Evolutionary conservation across 2,888 invertebrate species (phyloP).

Genomic region (Ornithoptera alexandrae): DNA sequence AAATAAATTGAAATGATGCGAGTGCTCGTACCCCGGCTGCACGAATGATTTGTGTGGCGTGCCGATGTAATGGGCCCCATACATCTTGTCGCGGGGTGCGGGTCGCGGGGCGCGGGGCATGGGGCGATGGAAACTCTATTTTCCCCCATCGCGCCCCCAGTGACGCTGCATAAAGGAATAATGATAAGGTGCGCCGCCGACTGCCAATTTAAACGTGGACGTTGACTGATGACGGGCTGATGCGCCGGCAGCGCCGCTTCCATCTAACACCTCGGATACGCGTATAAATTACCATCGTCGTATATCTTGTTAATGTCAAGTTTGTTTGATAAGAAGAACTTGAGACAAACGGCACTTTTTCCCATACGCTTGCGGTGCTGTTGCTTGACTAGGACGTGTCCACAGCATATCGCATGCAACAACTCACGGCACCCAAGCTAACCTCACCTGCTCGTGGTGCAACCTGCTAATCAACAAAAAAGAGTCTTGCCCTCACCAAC

Average conservation of each 20-base stretch:
- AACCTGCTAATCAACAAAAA: no score
- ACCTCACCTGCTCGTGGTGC: no score
- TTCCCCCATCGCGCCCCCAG: constrained; percentile 40
- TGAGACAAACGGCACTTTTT: no score
- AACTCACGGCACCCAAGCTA: no score
- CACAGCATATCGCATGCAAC: no score
- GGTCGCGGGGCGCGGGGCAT: background rate
- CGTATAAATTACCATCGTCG: constrained; percentile 25
- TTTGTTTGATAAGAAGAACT: no score
- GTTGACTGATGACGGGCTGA: constrained; percentile 9
- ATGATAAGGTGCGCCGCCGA: constrained; percentile 28
- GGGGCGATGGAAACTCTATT: constrained; percentile 40
- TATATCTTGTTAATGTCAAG: constrained; percentile 16
- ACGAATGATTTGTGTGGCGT: constrained; percentile 53
- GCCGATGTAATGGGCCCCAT: constrained; percentile 45
- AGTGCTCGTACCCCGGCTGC: constrained; percentile 37
- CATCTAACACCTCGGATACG: background rate
- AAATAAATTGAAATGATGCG: constrained; percentile 46
- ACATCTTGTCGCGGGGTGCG: constrained; percentile 36
- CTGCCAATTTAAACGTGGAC: constrained; percentile 24
- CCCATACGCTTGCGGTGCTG: no score
- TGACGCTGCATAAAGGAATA: constrained; percentile 32
- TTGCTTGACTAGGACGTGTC: no score
- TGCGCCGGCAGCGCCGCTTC: no score
- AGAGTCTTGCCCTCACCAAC: no score